These are phyloP conservation scores for Bombylius major DNA, from an alignment of 2,888 invertebrate genomes.

Conservation along the genomic window DNA sequence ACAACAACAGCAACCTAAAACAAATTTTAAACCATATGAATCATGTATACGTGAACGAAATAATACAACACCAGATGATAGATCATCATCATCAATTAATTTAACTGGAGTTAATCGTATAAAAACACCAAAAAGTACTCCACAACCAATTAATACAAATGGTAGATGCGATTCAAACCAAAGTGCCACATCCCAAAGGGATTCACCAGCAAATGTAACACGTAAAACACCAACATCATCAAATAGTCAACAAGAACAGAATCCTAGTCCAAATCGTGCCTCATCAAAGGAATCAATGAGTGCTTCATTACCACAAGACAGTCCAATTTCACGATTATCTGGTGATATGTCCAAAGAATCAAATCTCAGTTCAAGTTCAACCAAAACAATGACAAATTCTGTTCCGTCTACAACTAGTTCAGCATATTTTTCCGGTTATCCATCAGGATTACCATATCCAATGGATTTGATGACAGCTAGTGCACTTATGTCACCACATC, in stretches of 20 bases:
- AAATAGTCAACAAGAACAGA: slow-evolving; percentile 6
- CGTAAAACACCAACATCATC: slow-evolving; percentile 12
- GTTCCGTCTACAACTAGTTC: slow-evolving; percentile 41
- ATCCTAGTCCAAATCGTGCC: slow-evolving; percentile 28
- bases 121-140: slow-evolving; percentile 26
- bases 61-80: slow-evolving; percentile 53
- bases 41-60: slow-evolving; percentile 44
- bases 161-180: slow-evolving; percentile 60
- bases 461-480: slow-evolving; percentile 65
- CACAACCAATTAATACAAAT: slow-evolving; percentile 9
- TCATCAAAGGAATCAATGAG: slow-evolving; percentile 28
- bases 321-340: slow-evolving; percentile 18
- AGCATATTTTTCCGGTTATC: slow-evolving; percentile 51
- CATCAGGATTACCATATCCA: slow-evolving; percentile 49
- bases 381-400: slow-evolving; percentile 20
- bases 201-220: slow-evolving; percentile 23
- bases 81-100: slow-evolving; percentile 21
- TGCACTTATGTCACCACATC: slow-evolving; percentile 63
- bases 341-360: slow-evolving; percentile 41
- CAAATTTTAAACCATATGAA: slow-evolving; percentile 67
- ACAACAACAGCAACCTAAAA: slow-evolving; percentile 37
- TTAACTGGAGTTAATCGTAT: slow-evolving; percentile 18
- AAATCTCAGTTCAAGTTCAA: slow-evolving; percentile 44
- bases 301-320: slow-evolving; percentile 18
- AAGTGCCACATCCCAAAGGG: slow-evolving; percentile 45